Conservation (phyloP, 2,113 vertebrate genomes). For the Pterophyllum scalare region DNA sequence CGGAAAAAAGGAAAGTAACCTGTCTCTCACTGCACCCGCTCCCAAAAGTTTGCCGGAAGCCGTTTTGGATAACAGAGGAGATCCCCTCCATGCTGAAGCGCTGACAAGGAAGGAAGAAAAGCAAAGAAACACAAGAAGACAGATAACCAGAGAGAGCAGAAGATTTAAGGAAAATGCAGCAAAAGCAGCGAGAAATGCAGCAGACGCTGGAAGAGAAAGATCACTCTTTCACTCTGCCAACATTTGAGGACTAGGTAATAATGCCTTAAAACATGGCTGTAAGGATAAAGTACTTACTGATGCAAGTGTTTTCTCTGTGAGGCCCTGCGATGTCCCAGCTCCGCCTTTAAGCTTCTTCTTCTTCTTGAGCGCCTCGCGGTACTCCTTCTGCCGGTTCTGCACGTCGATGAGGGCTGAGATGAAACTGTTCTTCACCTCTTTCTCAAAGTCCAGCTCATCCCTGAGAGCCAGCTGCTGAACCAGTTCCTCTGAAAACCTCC, state of each 20-base stretch:
- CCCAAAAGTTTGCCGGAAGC: constrained; percentile 97
- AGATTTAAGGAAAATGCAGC: background rate
- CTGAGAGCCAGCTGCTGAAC: constrained; percentile 92
- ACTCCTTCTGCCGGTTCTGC: constrained; percentile 95
- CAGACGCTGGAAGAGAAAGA: background rate
- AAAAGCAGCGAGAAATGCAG: background rate
- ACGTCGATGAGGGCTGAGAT: constrained; percentile 96
- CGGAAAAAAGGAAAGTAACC: constrained; percentile 81
- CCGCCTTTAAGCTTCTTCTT: constrained; percentile 90
- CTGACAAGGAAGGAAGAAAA: constrained; percentile 77
- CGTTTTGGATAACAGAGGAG: constrained; percentile 97
- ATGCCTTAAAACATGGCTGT: background rate
- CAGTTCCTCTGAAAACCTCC: constrained; percentile 92
- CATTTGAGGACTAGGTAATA: background rate
- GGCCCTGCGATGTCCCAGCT: constrained; percentile 82
- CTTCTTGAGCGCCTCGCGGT: constrained; percentile 91
- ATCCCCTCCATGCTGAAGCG: constrained; percentile 99
- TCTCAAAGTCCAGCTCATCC: constrained; percentile 97
- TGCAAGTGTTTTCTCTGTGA: constrained; percentile 82
- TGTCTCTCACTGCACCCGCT: constrained; percentile 92
- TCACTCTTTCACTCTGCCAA: background rate
- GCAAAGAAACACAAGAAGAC: constrained; percentile 42
- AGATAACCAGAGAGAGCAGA: background rate
- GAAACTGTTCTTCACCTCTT: constrained; percentile 98
- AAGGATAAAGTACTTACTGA: constrained; percentile 60